phyloP scores from a whole-genome alignment of 2,113 vertebrate species.

The Numida meleagris region DNA sequence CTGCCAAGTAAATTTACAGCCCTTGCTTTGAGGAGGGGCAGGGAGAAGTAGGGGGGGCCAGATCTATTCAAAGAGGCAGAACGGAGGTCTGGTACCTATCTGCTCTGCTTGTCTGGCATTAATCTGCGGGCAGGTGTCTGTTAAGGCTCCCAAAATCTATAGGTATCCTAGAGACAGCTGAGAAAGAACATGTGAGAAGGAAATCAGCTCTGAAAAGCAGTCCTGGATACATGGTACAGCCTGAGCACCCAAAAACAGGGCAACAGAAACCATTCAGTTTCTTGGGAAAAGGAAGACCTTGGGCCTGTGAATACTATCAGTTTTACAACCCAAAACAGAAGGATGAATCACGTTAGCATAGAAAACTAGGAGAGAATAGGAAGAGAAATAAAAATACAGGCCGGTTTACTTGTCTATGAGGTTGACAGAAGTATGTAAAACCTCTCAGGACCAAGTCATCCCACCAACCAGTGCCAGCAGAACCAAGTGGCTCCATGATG shows the following conservation, averaged over 20 bases:
- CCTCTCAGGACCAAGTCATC: neutral
- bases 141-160: neutral
- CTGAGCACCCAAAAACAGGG: neutral
- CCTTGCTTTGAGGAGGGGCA: neutral
- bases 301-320: neutral
- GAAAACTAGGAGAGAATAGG: neutral
- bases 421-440: neutral
- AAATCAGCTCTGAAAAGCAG: neutral
- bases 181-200: neutral
- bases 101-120: neutral
- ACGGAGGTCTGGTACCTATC: neutral
- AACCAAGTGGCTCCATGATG: accelerated
- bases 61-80: neutral
- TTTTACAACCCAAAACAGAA: neutral
- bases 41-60: neutral
- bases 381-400: neutral
- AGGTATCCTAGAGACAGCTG: neutral
- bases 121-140: neutral
- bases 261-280: neutral
- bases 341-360: neutral
- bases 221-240: neutral
- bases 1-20: neutral
- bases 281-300: neutral
- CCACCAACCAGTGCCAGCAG: too few relatives aligned
- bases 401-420: neutral